Conservation (phyloP, 2,113 vertebrate species). For the Eulemur rufifrons region DNA sequence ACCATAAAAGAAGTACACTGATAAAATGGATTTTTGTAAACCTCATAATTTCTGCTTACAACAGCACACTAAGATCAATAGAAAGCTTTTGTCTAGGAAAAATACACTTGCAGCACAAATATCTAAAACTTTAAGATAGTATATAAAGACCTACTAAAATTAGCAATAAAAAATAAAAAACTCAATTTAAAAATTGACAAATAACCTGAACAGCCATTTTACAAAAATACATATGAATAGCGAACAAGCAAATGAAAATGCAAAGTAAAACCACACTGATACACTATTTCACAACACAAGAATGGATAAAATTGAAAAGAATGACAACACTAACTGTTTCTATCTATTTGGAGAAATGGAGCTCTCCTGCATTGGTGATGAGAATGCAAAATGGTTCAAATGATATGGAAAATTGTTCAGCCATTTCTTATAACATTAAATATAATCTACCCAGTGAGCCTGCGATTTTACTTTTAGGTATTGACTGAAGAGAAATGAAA, state of each 20-base stretch:
- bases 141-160: not conserved
- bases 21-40: not conserved
- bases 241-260: not conserved
- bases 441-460: not conserved
- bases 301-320: not conserved
- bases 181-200: not conserved
- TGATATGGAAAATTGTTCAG: not conserved
- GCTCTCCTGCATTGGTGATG: not conserved
- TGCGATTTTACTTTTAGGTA: not conserved
- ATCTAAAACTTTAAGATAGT: not conserved
- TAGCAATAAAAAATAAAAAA: not conserved
- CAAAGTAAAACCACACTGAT: not conserved
- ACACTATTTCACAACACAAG: not conserved
- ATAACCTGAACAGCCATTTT: not conserved
- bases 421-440: not conserved
- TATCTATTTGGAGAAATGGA: not conserved
- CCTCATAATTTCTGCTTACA: not conserved
- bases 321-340: not conserved
- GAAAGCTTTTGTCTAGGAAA: not conserved
- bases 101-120: not conserved
- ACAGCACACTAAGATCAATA: not conserved
- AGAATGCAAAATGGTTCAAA: not conserved
- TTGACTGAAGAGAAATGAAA: not conserved
- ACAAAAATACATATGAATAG: not conserved
- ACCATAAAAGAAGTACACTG: not conserved